Evolutionary conservation across 2,888 invertebrate genomes (phyloP).

Genomic region (Stenotaenia linearis): DNA sequence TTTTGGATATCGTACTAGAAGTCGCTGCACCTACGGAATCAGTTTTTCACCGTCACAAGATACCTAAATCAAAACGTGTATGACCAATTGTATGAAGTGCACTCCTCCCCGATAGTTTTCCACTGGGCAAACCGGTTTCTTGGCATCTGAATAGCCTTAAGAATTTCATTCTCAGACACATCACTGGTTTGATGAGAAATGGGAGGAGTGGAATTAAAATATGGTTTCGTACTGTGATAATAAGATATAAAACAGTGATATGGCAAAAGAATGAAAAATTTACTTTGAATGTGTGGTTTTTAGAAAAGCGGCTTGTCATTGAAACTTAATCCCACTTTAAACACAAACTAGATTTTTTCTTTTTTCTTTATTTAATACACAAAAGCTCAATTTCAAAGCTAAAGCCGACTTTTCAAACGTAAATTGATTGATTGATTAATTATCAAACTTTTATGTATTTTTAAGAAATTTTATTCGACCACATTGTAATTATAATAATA

Average conservation of each 20-base stretch:
- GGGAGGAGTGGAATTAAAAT: neutral
- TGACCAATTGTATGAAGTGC: neutral
- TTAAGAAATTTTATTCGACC: neutral
- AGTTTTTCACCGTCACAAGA: too few relatives aligned
- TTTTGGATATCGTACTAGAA: too few relatives aligned
- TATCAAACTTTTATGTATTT: neutral
- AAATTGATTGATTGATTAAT: neutral
- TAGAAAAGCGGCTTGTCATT: neutral
- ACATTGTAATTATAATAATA: neutral
- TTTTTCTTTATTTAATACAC: neutral
- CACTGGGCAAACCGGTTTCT: neutral
- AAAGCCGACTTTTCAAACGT: neutral
- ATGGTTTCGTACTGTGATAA: neutral
- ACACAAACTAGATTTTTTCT: neutral
- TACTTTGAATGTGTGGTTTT: neutral
- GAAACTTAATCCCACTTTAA: neutral
- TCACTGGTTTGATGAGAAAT: neutral
- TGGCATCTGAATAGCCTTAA: neutral
- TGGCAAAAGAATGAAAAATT: neutral
- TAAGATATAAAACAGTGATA: too few relatives aligned
- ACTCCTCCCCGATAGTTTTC: neutral
- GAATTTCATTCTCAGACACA: neutral
- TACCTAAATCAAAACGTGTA: neutral
- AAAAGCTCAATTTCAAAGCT: neutral
- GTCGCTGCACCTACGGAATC: too few relatives aligned